Conservation (phyloP, 2,113 vertebrate species). For the Promerops cafer region DNA sequence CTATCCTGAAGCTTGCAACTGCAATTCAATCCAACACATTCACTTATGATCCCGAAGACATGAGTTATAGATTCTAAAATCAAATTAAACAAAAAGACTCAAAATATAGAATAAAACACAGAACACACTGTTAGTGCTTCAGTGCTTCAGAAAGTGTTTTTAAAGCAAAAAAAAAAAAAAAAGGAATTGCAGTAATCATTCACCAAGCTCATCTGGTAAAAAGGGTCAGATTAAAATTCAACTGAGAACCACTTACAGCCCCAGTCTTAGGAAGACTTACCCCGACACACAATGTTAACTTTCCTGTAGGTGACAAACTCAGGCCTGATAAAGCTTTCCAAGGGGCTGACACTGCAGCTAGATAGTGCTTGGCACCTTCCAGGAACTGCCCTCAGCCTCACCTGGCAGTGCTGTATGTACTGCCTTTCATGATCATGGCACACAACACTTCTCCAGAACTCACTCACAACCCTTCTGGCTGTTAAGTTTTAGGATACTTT, state of each 20-base stretch:
- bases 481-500: neutral
- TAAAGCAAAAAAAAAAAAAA: neutral
- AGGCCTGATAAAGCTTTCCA: neutral
- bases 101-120: neutral
- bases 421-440: fast-evolving
- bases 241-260: neutral
- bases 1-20: neutral
- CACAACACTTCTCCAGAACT: neutral
- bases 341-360: neutral
- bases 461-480: neutral
- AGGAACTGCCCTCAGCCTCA: neutral
- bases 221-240: neutral
- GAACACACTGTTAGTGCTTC: neutral
- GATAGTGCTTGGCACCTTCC: neutral
- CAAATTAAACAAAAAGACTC: neutral
- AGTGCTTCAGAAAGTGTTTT: neutral
- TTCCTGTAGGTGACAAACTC: neutral
- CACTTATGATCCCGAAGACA: neutral
- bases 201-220: neutral
- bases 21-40: neutral
- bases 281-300: neutral
- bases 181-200: neutral
- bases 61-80: neutral
- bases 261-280: neutral
- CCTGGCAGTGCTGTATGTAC: fast-evolving